Base-by-base conservation (phyloP, 2,888 invertebrate genomes). In the Drosophila subsilvestris region DNA sequence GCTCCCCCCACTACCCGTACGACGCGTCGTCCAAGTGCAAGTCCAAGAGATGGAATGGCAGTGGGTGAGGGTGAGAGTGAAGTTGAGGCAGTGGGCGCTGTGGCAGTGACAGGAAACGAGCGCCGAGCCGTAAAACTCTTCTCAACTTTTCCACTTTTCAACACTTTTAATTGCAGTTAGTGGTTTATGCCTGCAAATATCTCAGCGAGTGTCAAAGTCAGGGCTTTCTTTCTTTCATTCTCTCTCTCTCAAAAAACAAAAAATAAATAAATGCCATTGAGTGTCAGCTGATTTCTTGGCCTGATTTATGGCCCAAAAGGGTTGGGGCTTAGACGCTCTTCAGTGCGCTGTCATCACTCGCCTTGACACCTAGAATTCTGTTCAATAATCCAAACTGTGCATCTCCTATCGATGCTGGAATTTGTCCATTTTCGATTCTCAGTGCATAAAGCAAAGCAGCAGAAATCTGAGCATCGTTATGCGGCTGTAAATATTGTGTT, bases 401-500 rank as follows among this genome's bases (percentile, higher is more conserved):
- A 6, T 27, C 27, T 22, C 22, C 3, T 0, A 22, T 22, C 22
- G 22, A 22, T 22, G 25, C 0, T 1, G 25, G 25, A 32, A 32
- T 12, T 32, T 12, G 9, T 32, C 4, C 29, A 29, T 10, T 32
- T 27, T 3, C 25, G 0, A 9, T 14, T 37, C 37, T 6, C 37
- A 14, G 18, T 12, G 25, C 42, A n/a, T n/a, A n/a, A 12, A 1
- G n/a, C 17, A 32, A 27, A 37, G 47, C 65, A 14, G 43, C 12
- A 53, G 55, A 69, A 63, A 69, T 72, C 68, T 27, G 62, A 42
- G 54, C 53, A 44, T 12, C 57, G 75, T 54, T 55, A 9, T 7
- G 55, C n/a, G 43, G 80, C 66, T 76, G 78, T 79, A 76, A 79
- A 82, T 78, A 78, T 84, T 83, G 80, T 89, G 89, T 79, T 83